These are phyloP conservation scores for Colius striatus DNA, from an alignment of 2,113 vertebrate species.

Conservation along the genomic window DNA sequence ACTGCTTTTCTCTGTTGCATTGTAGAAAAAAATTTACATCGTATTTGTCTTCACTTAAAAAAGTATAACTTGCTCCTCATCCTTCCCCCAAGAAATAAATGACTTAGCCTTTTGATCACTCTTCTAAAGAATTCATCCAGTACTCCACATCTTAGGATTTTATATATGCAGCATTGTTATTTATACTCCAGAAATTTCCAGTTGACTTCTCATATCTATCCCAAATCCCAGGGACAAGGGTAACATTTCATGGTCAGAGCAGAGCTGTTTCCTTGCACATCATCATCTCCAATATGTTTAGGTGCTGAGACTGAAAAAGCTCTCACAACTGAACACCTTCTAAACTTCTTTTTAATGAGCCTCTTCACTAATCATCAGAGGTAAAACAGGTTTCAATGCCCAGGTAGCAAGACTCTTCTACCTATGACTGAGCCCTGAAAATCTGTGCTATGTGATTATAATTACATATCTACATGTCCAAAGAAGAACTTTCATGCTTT, in stretches of 20 bases:
- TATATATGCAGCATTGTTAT: not conserved
- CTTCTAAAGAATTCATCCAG: not conserved
- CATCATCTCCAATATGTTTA: rapidly evolving
- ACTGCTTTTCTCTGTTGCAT: not conserved
- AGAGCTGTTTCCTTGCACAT: not conserved
- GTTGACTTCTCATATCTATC: not conserved
- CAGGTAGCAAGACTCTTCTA: not conserved
- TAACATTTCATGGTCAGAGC: not conserved
- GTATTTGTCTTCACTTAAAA: not conserved
- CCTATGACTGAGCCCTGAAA: not conserved
- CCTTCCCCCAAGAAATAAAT: not conserved
- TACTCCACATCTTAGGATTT: not conserved
- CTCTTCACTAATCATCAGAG: not conserved
- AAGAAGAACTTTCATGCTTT: not conserved
- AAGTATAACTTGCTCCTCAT: not conserved
- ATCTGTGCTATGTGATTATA: not conserved
- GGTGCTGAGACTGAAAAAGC: not conserved
- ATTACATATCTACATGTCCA: not conserved
- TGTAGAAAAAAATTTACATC: not conserved
- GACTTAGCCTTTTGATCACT: not conserved
- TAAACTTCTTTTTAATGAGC: not conserved
- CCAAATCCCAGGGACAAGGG: not conserved
- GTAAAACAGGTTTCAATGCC: rapidly evolving
- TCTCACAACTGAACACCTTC: rapidly evolving
- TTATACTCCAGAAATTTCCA: not conserved